These are phyloP conservation scores for Capreolus pygargus DNA, from an alignment of 2,113 vertebrate genomes.

Conservation along the genomic window DNA sequence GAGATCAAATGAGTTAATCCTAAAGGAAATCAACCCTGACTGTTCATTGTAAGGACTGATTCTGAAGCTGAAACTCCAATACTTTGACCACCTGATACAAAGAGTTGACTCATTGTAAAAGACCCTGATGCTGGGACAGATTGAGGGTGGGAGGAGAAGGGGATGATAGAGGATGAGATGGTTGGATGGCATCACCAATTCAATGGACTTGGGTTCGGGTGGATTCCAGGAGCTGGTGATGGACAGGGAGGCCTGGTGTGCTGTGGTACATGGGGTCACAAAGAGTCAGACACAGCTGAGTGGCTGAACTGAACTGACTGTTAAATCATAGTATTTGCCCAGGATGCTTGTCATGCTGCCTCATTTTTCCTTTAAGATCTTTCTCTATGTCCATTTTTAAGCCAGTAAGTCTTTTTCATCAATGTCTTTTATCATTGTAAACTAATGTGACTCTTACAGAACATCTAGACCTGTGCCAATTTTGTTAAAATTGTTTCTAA, in stretches of 20 bases:
- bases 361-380: neutral
- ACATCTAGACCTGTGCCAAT: neutral
- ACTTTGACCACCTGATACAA: neutral
- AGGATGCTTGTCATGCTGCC: neutral
- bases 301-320: neutral
- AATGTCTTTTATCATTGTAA: neutral
- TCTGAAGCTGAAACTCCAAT: neutral
- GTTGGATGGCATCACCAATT: neutral
- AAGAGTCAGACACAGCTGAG: neutral
- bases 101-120: neutral
- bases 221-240: fast-evolving
- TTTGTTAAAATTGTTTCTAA: neutral
- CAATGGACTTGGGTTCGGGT: neutral
- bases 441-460: neutral
- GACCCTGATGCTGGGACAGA: neutral
- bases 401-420: neutral
- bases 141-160: neutral
- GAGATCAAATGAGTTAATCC: neutral
- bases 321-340: neutral
- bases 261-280: neutral
- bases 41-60: neutral
- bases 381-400: neutral
- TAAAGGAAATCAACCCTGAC: neutral
- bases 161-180: neutral
- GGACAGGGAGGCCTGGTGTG: neutral